phyloP scores from a whole-genome alignment of 2,113 vertebrate genomes.

The Gorsachius goisagi region DNA sequence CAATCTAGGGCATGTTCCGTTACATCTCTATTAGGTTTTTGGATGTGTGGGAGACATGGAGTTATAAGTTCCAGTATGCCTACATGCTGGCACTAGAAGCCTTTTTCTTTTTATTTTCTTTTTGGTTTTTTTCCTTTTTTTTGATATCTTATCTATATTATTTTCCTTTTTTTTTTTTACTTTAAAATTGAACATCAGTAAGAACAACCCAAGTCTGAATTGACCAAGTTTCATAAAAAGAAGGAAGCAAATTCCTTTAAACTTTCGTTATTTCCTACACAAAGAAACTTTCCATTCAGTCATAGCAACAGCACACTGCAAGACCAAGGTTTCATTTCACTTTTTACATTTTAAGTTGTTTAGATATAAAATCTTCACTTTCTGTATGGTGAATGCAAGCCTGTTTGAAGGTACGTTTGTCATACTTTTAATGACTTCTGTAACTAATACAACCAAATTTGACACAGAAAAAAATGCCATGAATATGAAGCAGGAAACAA shows the following conservation, averaged over 20 bases:
- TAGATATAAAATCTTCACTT: neutral
- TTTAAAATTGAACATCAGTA: neutral
- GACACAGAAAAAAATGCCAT: neutral
- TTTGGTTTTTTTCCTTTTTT: accelerated
- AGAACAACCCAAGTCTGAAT: neutral
- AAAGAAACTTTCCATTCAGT: neutral
- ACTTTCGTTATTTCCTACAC: neutral
- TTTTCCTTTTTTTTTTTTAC: neutral
- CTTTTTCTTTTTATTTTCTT: too few relatives aligned
- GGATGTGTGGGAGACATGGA: neutral
- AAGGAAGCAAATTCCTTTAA: neutral
- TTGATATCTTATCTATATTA: neutral
- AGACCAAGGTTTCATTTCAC: neutral
- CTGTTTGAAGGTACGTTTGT: neutral
- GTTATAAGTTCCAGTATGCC: neutral
- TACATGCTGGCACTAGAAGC: neutral
- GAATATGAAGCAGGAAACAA: neutral
- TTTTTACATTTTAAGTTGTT: neutral
- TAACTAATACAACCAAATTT: neutral
- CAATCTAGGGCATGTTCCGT: neutral
- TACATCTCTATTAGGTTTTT: neutral
- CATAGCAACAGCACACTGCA: neutral
- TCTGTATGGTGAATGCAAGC: neutral
- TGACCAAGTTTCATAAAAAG: neutral
- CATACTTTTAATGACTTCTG: neutral